Evolutionary conservation across 2,797 vertebrate genomes (phyloP).

Genomic region (Pantherophis vulpinus): DNA sequence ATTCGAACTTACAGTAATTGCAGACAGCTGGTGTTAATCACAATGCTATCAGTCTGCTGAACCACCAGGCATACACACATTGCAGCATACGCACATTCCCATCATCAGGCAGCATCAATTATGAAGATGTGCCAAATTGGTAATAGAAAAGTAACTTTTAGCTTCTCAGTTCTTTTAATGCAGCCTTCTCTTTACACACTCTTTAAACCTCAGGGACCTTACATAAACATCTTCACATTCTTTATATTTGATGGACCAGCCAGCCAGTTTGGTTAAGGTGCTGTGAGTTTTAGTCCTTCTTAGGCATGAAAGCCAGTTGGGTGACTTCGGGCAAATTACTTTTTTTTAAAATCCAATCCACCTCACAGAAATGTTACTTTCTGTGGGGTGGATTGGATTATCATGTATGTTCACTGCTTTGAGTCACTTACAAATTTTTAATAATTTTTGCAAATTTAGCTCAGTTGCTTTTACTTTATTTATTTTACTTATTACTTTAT

Average conservation of each 20-base stretch:
- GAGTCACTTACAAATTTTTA: not conserved
- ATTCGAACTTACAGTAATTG: no score
- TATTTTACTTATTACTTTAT: no score
- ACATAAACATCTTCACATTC: not conserved
- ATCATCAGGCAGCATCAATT: not conserved
- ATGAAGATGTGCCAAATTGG: not conserved
- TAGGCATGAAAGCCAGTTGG: not conserved
- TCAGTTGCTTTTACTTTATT: not conserved
- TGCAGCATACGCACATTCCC: no score
- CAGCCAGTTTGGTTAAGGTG: not conserved
- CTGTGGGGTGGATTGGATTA: not conserved
- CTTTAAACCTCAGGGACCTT: not conserved
- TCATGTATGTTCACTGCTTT: not conserved
- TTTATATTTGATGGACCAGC: not conserved
- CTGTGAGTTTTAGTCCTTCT: not conserved
- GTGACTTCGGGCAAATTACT: not conserved
- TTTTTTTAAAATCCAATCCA: not conserved
- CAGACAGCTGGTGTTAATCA: no score
- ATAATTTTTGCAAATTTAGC: not conserved
- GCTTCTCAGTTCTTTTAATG: not conserved
- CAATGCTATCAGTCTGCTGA: no score
- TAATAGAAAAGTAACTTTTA: not conserved
- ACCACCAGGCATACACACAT: no score
- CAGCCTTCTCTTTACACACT: not conserved
- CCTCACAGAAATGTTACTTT: not conserved